Evolutionary conservation across 2,797 vertebrate genomes (phyloP).

Genomic region (Crenichthys baileyi): DNA sequence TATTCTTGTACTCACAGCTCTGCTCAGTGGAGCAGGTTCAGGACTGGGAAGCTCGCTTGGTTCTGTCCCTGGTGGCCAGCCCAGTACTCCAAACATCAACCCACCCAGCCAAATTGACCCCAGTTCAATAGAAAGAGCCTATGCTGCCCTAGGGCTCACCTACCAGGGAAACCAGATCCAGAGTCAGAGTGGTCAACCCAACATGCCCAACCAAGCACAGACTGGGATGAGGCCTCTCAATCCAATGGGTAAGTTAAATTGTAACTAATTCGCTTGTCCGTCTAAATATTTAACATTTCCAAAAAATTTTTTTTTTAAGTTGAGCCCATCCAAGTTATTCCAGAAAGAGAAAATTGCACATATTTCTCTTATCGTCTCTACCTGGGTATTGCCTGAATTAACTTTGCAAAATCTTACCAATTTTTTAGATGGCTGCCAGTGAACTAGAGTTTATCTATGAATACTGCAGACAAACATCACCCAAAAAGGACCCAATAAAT

Average conservation of each 20-base stretch:
- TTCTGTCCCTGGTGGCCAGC: slow-evolving; percentile 87
- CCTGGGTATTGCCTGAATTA: not conserved
- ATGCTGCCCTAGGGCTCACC: slow-evolving; percentile 94
- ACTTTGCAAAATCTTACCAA: not conserved
- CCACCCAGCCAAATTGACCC: slow-evolving; percentile 95
- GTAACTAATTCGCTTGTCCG: not conserved
- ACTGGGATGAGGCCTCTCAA: slow-evolving; percentile 89
- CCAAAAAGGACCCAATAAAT: no score
- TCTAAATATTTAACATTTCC: not conserved
- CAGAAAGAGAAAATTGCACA: not conserved
- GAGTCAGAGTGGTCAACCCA: slow-evolving; percentile 84
- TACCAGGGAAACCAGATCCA: slow-evolving; percentile 97
- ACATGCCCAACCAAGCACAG: slow-evolving; percentile 84
- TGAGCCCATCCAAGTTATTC: not conserved
- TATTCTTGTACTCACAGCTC: slow-evolving; percentile 77
- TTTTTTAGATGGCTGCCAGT: not conserved
- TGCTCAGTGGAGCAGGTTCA: slow-evolving; percentile 85
- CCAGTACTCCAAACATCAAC: slow-evolving; percentile 89
- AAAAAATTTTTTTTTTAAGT: no score
- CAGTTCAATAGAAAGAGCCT: slow-evolving; percentile 97
- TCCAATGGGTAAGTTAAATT: slow-evolving; percentile 86
- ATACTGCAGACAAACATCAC: no score
- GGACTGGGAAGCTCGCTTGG: slow-evolving; percentile 88
- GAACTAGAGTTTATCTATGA: not conserved
- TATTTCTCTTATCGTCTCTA: not conserved